Evolutionary conservation across 2,888 invertebrate genomes (phyloP).

Genomic region (Cosmopolites sordidus): DNA sequence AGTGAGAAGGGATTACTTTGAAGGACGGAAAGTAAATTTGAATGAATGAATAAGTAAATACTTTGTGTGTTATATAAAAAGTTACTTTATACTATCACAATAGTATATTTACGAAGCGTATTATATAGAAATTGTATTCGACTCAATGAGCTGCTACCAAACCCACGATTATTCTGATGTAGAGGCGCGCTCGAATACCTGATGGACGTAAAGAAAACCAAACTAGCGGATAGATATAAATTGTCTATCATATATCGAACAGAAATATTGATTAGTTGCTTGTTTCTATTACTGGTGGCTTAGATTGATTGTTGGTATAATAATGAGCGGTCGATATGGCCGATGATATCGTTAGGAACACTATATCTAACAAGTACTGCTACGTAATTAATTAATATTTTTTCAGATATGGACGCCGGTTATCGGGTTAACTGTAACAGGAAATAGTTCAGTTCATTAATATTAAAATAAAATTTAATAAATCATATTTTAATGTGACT

Average conservation of each 20-base stretch:
- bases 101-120: no score
- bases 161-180: no score
- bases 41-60: no score
- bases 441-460: not conserved
- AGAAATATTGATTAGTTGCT: conserved; percentile 20
- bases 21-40: no score
- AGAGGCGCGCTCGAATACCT: no score
- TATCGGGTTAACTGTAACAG: not conserved
- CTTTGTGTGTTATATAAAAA: no score
- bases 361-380: not conserved
- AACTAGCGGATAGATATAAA: not conserved
- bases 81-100: no score
- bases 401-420: not conserved
- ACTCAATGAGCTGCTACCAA: no score
- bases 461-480: not conserved
- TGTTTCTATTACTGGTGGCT: conserved; percentile 17
- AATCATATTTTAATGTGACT: not conserved
- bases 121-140: no score
- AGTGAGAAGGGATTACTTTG: no score
- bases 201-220: no score
- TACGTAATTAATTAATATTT: not conserved
- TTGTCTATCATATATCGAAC: conserved; percentile 5
- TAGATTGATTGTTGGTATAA: conserved; percentile 16
- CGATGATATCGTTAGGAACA: not conserved
- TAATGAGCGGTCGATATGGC: not conserved